These are phyloP conservation scores for Himalopsyche tibetana DNA, from an alignment of 2,888 invertebrate species.

Conservation along the genomic window DNA sequence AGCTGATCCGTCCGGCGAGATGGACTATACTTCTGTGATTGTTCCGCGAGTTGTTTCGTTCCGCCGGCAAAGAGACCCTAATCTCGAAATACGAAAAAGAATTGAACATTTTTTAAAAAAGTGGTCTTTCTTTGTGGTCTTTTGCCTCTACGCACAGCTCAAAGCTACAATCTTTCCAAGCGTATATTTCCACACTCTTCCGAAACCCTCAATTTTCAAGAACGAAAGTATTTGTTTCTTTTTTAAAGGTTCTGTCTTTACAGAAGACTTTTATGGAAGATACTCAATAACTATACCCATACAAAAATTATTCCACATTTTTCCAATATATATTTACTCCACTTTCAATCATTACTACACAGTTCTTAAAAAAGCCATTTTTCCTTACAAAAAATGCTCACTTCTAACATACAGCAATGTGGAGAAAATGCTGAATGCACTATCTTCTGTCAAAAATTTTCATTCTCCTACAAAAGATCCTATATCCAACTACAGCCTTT, in stretches of 20 bases:
- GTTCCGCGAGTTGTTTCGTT: neutral
- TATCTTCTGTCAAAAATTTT: neutral
- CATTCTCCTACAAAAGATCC: neutral
- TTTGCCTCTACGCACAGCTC: constrained; percentile 10
- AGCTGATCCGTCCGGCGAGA: neutral
- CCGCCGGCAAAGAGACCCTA: constrained; percentile 20
- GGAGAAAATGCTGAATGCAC: neutral
- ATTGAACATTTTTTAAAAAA: constrained; percentile 31
- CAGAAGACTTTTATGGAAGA: neutral
- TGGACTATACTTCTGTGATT: neutral
- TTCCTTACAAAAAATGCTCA: neutral
- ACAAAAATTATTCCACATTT: neutral
- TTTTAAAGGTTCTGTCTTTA: neutral
- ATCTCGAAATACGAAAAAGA: neutral
- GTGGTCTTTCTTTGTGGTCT: constrained; percentile 8
- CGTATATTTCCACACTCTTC: neutral
- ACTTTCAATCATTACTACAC: neutral
- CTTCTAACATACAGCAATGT: neutral
- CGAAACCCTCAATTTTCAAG: neutral
- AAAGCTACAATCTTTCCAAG: constrained; percentile 18
- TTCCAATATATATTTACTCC: neutral
- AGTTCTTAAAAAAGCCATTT: neutral
- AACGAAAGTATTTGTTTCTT: constrained; percentile 26
- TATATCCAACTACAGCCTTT: neutral
- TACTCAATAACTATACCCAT: neutral